A percentile compares a stretch with the other conserved stretches of the same genome.
phyloP scores from a whole-genome alignment of 2,888 invertebrate species.

The Drosophila helvetica region DNA sequence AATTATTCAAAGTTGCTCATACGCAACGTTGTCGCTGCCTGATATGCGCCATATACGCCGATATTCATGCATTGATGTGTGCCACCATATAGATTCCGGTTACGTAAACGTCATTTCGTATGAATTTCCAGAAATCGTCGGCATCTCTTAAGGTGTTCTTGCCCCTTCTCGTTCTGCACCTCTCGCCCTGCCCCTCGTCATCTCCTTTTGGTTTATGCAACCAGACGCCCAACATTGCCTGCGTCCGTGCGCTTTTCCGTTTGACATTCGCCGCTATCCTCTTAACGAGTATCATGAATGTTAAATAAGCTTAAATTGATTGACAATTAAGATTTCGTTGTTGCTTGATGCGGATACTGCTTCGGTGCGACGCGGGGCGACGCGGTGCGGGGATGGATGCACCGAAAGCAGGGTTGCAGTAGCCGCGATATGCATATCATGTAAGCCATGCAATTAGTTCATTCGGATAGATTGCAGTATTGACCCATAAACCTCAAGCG shows the following conservation, averaged over 20 bases:
- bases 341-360: not conserved
- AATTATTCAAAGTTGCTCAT: constrained; percentile 80
- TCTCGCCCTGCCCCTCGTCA: not conserved
- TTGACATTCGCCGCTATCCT: constrained; percentile 1
- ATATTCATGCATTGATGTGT: constrained; percentile 23
- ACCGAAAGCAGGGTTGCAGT: constrained; percentile 14
- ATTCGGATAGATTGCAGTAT: constrained; percentile 26
- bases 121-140: constrained; percentile 22
- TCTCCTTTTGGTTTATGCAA: not conserved
- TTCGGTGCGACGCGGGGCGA: too few species aligned
- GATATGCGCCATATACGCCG: constrained; percentile 30
- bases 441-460: constrained; percentile 25
- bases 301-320: constrained; percentile 53
- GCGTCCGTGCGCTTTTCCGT: constrained; percentile 1
- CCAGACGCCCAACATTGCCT: constrained; percentile 4
- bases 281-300: constrained; percentile 51
- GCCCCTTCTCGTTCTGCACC: not conserved
- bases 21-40: constrained; percentile 67
- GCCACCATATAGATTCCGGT: constrained; percentile 16
- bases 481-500: not conserved
- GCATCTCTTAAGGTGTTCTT: constrained; percentile 27
- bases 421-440: not conserved
- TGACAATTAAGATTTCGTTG: constrained; percentile 54
- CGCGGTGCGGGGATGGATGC: not conserved
- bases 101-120: constrained; percentile 8